Base-by-base conservation (phyloP, 2,888 invertebrate species). In the Colostygia pectinataria region DNA sequence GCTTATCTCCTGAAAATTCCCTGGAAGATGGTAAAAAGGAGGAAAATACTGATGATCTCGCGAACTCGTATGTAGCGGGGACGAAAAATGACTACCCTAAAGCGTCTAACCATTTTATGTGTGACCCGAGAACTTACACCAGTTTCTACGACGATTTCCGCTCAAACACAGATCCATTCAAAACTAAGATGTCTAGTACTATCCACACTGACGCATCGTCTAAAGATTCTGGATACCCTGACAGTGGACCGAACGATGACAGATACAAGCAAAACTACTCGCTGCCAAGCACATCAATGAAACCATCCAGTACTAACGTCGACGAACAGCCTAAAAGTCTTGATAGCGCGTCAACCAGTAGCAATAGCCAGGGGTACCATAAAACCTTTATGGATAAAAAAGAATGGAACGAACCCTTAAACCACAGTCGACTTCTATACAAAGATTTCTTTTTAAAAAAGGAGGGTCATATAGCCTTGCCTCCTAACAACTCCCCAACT, bases 361-460 rank as follows among this genome's bases (percentile, higher is more conserved):
- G 79, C 44, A 77, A 78, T 49, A 77, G 83, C 10, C 78, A 81
- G 47, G 67, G 62, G 8, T 77, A 71, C 48, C 65, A 66, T 25
- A 77, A 76, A 58, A 69, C 72, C 1, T 74, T 63, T 28, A 50
- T 66, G 20, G 77, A 77, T 28, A 75, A 68, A 38, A 80, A 80
- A 15, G 61, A 54, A 10, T 83, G 81, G 80, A 53, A 56, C 2
- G 89, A 87, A 54, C 82, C 85, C 7, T 65, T 87, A 6, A 89
- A 87, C 50, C 90, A 90, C 37, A 89, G 88, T 43, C 73, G 90
- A n/a, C 74, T 90, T 43, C 59, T 89, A 0, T 89, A 89, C 48
- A 90, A 89, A 74, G 89, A 90, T 54, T 89, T 90, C 63, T 89
- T 89, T 54, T 53, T 89, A 8, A 81, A 81, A 48, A 89, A 86